A percentile compares a stretch with the other conserved stretches of the same genome.
Evolutionary conservation across 2,888 invertebrate species (phyloP).

Genomic region (Alsophila aescularia): DNA sequence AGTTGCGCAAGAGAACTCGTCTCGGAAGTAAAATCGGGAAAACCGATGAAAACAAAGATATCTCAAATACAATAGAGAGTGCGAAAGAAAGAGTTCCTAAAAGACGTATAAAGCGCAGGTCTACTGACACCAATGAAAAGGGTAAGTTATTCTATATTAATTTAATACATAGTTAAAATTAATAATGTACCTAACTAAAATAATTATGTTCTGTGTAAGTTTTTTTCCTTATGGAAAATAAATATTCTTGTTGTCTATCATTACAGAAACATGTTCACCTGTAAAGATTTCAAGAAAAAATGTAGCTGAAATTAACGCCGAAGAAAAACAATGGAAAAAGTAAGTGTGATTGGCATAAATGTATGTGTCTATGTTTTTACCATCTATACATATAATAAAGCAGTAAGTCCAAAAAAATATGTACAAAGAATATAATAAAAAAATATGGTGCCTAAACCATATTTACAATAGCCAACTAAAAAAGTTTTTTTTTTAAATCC

Average conservation of each 20-base stretch:
- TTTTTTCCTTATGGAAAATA: no score
- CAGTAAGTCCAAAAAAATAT: no score
- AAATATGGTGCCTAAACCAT: no score
- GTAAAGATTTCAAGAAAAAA: constrained; percentile 54
- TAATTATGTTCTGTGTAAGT: no score
- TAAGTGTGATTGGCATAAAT: no score
- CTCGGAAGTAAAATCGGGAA: constrained; percentile 45
- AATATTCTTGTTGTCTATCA: neutral
- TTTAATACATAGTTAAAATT: no score
- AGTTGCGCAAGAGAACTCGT: constrained; percentile 72
- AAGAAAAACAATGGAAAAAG: constrained; percentile 19
- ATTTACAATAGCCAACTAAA: no score
- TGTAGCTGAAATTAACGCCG: constrained; percentile 1
- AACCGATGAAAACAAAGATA: constrained; percentile 64
- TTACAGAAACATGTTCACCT: constrained; percentile 61
- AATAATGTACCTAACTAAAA: no score
- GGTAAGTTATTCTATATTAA: constrained; percentile 43
- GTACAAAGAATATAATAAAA: no score
- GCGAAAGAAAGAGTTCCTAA: constrained; percentile 42
- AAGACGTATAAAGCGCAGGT: constrained; percentile 41
- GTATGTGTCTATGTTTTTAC: no score
- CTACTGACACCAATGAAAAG: constrained; percentile 40
- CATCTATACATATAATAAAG: no score
- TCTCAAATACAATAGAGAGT: constrained; percentile 45
- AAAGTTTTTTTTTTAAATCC: no score